Conservation (phyloP, 2,888 invertebrate genomes). For the Caenorhabditis doughertyi region DNA sequence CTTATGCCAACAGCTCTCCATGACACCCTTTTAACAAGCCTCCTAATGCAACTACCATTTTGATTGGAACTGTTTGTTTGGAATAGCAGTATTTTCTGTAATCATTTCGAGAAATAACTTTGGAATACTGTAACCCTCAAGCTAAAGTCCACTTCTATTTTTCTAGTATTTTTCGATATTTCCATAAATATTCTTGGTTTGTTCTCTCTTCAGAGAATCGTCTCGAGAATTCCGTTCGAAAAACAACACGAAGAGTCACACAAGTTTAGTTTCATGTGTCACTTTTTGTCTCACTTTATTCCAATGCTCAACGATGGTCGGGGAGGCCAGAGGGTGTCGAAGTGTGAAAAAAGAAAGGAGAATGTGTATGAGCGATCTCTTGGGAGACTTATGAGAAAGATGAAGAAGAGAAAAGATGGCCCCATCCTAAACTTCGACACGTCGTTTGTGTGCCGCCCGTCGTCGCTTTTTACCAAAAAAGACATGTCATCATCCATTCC, state of each 20-base stretch:
- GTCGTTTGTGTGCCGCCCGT: conserved; percentile 54
- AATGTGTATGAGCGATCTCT: conserved; percentile 56
- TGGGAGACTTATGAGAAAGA: conserved; percentile 40
- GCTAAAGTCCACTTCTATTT: neutral
- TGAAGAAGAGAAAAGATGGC: conserved; percentile 40
- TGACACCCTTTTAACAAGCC: too few species aligned
- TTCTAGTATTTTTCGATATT: neutral
- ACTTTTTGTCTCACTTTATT: conserved; percentile 46
- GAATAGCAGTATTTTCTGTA: too few species aligned
- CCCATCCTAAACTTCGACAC: conserved; percentile 59
- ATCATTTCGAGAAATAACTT: too few species aligned
- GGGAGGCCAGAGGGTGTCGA: conserved; percentile 46
- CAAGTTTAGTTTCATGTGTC: conserved; percentile 42
- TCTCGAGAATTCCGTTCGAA: conserved; percentile 24
- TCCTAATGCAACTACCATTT: too few species aligned
- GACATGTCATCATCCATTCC: conserved; percentile 59
- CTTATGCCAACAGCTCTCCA: too few species aligned
- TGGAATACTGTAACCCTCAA: neutral
- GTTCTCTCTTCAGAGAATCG: neutral
- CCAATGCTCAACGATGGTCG: conserved; percentile 15
- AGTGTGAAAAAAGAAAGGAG: conserved; percentile 58
- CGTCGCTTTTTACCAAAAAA: conserved; percentile 46
- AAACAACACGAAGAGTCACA: conserved; percentile 29
- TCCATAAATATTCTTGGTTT: neutral
- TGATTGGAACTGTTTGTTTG: too few species aligned